Conservation (phyloP, 1,140 invertebrate genomes). For the Penaeus japonicus region DNA sequence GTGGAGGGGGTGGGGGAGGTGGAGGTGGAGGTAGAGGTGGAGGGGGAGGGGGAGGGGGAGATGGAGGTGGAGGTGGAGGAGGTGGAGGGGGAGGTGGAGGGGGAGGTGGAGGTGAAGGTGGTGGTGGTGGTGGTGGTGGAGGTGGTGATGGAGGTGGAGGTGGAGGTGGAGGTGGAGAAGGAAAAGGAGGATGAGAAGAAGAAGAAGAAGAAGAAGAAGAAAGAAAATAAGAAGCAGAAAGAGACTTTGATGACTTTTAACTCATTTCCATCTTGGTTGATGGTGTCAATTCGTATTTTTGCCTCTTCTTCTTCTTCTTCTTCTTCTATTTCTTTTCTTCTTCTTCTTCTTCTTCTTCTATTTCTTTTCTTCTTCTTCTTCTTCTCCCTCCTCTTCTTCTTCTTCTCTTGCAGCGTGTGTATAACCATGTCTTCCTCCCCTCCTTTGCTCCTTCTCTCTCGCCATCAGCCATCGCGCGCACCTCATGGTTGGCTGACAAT, state of each 20-base stretch:
- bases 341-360: no score
- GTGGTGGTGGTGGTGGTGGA: not conserved
- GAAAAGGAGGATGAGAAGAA: no score
- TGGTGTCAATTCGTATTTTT: no score
- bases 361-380: no score
- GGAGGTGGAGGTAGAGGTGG: conserved; percentile 12
- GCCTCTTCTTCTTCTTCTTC: no score
- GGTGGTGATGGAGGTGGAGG: not conserved
- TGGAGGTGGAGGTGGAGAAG: not conserved
- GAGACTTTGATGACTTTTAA: not conserved
- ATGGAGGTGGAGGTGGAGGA: not conserved
- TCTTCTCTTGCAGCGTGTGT: not conserved
- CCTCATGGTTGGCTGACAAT: no score
- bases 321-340: no score
- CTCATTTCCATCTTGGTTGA: no score
- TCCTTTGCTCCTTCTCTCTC: not conserved
- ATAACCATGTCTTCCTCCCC: not conserved
- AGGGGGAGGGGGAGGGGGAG: conserved; percentile 16
- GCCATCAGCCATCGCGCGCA: no score
- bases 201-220: not conserved
- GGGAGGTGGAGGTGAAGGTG: not conserved
- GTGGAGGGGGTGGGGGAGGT: not conserved
- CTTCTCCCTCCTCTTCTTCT: not conserved
- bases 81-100: not conserved
- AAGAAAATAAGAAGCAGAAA: not conserved